Evolutionary conservation across 1,140 invertebrate genomes (phyloP), one percentile per base, ranked within the genome.

Genomic region (Ceratitis capitata): DNA sequence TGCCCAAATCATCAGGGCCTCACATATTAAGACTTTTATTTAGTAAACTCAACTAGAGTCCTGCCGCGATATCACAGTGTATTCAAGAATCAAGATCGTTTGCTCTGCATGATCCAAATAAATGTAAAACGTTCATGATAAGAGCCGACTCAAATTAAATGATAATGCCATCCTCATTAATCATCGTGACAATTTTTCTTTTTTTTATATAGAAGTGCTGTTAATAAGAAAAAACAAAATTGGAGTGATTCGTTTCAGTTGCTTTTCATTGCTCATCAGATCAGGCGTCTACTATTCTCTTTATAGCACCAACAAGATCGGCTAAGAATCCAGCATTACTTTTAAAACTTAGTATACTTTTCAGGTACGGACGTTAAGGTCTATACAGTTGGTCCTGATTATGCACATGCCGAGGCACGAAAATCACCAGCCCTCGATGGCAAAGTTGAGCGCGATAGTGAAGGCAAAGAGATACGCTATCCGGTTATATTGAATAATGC

Each of bases 391-490:
- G 99, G 99, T 0, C 98, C 98, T 2, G 99, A 99, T 93, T 99
- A 99, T 92, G 99, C 98, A 23, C 99, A 99, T 92, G 99, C 99
- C 0, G 99, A 99, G 92, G 99, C 99, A 0, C 93, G 99, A 49
- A 99, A 99, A 93, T 99, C 98, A 84, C 99, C 99, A 0, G 98
- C 98, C 1, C 93, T 99, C 1, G 98, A 99, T 92, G 99, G 99
- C 0, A 99, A 99, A 93, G 99, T 99, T 6, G 99, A 99, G 92
- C 92, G 99, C 74, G 99, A 99, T 91, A 96, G 97, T 49, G 98
- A 99, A 91, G 99, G 99, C 42, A 99, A 99, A 91, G 99, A 99
- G 94, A 98, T 99, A 85, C 94, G 99, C 35, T 99, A 99, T 93
- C 99, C 99, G 0, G 98, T 99, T 0, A 99, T 99, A 89, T 92